phyloP scores from a whole-genome alignment of 2,113 vertebrate genomes.

The Macquaria ambigua region DNA sequence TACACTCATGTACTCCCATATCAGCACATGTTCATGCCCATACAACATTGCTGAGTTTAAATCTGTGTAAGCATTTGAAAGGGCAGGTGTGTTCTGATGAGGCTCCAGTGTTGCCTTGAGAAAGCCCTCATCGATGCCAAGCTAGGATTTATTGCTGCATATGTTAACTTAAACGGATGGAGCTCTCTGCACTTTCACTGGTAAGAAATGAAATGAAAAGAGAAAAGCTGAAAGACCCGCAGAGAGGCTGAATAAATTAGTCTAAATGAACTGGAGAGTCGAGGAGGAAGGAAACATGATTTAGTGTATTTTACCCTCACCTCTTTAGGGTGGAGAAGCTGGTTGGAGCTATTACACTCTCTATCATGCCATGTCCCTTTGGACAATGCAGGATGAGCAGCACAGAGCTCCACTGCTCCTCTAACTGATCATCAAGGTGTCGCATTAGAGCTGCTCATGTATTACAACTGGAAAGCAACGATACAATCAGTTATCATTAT shows the following conservation, averaged over 20 bases:
- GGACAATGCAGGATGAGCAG: slow-evolving; percentile 25
- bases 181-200: slow-evolving; percentile 50
- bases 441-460: slow-evolving; percentile 33
- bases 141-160: slow-evolving; percentile 60
- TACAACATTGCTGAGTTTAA: not conserved
- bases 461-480: slow-evolving; percentile 35
- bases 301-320: slow-evolving; percentile 59
- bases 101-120: slow-evolving; percentile 6
- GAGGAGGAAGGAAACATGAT: slow-evolving; percentile 65
- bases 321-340: slow-evolving; percentile 60
- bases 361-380: slow-evolving; percentile 51
- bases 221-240: slow-evolving; percentile 53
- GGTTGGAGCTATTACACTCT: slow-evolving; percentile 55
- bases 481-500: slow-evolving; percentile 61
- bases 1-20: not conserved
- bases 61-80: slow-evolving; percentile 14
- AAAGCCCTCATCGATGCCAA: slow-evolving; percentile 31
- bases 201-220: slow-evolving; percentile 56
- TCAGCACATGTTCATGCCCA: not conserved
- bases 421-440: slow-evolving; percentile 52
- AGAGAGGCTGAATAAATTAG: slow-evolving; percentile 71
- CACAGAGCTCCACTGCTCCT: slow-evolving; percentile 27
- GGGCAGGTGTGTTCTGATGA: slow-evolving; percentile 25
- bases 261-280: slow-evolving; percentile 55
- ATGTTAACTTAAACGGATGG: slow-evolving; percentile 64